A percentile compares a stretch with the other conserved stretches of the same genome.
These are phyloP conservation scores for Drosophila nr. perissopoda DNA, from an alignment of 2,888 invertebrate genomes.

Conservation along the genomic window DNA sequence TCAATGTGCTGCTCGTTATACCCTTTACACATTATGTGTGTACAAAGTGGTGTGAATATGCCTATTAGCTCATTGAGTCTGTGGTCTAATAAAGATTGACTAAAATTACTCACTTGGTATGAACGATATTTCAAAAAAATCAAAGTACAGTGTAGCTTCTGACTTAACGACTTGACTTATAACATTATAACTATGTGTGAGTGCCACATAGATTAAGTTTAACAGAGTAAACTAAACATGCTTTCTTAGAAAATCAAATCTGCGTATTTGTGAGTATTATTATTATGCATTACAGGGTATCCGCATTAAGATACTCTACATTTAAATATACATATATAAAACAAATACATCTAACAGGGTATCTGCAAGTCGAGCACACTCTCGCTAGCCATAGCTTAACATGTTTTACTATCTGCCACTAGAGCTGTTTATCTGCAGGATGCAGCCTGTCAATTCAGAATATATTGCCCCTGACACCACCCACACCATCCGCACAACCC, in stretches of 20 bases:
- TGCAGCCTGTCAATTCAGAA: conserved; percentile 28
- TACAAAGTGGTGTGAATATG: background rate
- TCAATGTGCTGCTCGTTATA: conserved; percentile 32
- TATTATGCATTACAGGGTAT: background rate
- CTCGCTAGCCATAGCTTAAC: background rate
- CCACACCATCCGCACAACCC: background rate
- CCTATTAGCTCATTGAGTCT: background rate
- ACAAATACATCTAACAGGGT: background rate
- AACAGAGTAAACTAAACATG: background rate
- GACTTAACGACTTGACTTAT: background rate
- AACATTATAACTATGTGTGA: background rate
- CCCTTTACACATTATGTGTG: background rate
- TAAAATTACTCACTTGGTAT: background rate
- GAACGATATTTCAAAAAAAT: too few relatives aligned
- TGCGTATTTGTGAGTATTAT: background rate
- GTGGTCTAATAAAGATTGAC: background rate
- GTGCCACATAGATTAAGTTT: background rate
- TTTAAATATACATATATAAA: too few relatives aligned
- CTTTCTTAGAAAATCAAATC: background rate
- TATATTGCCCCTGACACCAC: background rate
- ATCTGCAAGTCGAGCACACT: conserved; percentile 2
- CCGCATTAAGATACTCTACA: too few relatives aligned
- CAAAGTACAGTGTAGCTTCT: background rate
- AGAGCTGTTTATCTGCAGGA: conserved; percentile 68
- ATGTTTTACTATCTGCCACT: conserved; percentile 30